Conservation (phyloP, 2,888 invertebrate genomes). For the Epicampocera succincta region DNA sequence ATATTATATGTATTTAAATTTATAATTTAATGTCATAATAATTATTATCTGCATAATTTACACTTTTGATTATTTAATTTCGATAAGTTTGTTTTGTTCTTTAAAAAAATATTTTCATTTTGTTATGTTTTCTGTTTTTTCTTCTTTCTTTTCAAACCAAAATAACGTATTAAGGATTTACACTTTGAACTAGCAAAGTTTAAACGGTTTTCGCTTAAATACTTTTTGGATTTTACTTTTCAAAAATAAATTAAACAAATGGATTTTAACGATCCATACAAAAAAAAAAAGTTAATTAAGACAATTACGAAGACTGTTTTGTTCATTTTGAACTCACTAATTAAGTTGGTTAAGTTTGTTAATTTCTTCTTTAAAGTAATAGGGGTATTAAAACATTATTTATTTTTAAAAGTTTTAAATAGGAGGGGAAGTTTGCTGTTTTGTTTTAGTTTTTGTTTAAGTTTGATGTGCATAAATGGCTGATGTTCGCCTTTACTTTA, state of each 20-base stretch:
- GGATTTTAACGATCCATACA: background rate
- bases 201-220: slow-evolving; percentile 29
- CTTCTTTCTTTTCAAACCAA: slow-evolving; percentile 20
- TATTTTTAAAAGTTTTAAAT: slow-evolving; percentile 16
- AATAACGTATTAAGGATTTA: background rate
- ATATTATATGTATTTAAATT: slow-evolving; percentile 38
- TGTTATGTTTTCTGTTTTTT: background rate
- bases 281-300: background rate
- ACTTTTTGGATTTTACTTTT: slow-evolving; percentile 9
- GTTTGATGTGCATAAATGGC: slow-evolving; percentile 66
- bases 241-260: slow-evolving; percentile 8
- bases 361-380: slow-evolving; percentile 17
- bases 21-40: slow-evolving; percentile 56
- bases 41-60: slow-evolving; percentile 35
- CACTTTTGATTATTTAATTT: slow-evolving; percentile 58
- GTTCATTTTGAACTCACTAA: slow-evolving; percentile 26
- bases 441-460: slow-evolving; percentile 33
- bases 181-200: background rate
- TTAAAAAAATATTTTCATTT: slow-evolving; percentile 17
- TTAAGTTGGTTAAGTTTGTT: slow-evolving; percentile 9
- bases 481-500: slow-evolving; percentile 42
- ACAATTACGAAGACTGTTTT: slow-evolving; percentile 27
- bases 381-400: slow-evolving; percentile 21
- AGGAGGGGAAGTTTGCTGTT: slow-evolving; percentile 39
- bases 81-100: slow-evolving; percentile 38